Conservation (phyloP, 2,113 vertebrate species). For the Gavia stellata region DNA sequence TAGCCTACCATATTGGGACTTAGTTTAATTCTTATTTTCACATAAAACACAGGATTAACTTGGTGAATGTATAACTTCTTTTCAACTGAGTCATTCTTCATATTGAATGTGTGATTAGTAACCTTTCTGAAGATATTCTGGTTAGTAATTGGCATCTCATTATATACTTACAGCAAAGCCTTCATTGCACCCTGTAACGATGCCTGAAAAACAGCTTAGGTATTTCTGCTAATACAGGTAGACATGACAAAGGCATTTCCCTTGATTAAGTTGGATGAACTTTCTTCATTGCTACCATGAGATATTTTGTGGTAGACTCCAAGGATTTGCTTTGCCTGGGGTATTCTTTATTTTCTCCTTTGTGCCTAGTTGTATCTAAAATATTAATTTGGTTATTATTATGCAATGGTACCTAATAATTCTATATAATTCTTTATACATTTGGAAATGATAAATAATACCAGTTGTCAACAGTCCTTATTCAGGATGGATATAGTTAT, state of each 20-base stretch:
- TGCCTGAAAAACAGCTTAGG: not conserved
- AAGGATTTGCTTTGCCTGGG: not conserved
- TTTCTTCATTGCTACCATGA: not conserved
- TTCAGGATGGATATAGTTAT: not conserved
- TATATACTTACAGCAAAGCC: not conserved
- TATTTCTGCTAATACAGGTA: not conserved
- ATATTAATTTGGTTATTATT: not conserved
- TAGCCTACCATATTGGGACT: not conserved
- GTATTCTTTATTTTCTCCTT: not conserved
- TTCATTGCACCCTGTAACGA: not conserved
- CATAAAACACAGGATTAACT: not conserved
- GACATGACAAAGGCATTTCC: not conserved
- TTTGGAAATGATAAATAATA: not conserved
- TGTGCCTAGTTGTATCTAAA: not conserved
- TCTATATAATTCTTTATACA: not conserved
- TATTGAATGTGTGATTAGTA: not conserved
- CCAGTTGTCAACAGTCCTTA: not conserved
- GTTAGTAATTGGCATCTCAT: not conserved
- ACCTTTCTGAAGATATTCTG: not conserved
- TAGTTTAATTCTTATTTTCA: not conserved
- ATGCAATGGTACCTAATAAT: not conserved
- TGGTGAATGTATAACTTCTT: not conserved
- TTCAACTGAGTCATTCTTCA: not conserved
- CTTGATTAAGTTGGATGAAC: not conserved
- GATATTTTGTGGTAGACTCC: not conserved